phyloP scores from a whole-genome alignment of 2,113 vertebrate genomes.

The Tupaia tana region DNA sequence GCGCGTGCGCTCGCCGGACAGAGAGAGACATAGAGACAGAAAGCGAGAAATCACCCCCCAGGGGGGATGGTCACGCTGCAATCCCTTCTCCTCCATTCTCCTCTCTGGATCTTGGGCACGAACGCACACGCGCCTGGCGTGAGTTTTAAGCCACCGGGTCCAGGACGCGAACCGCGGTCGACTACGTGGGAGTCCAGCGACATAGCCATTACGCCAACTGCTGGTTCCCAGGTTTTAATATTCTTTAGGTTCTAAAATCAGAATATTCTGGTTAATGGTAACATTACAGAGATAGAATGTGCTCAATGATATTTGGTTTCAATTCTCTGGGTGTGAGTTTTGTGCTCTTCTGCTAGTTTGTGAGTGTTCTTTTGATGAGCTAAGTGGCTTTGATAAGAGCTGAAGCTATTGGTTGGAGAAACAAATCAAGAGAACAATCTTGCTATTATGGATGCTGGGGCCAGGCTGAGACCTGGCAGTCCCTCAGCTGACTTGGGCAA shows the following conservation, averaged over 20 bases:
- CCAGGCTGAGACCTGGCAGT: background rate
- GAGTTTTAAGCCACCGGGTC: no score
- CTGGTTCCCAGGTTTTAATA: background rate
- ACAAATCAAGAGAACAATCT: background rate
- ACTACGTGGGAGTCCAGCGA: no score
- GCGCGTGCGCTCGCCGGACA: background rate
- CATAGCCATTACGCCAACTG: background rate
- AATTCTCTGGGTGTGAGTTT: background rate
- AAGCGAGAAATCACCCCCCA: no score
- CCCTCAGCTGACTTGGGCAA: background rate
- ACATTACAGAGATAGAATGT: background rate
- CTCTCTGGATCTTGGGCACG: no score
- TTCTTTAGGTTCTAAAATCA: background rate
- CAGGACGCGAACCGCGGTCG: no score
- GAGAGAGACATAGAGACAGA: no score
- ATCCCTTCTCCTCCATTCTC: no score
- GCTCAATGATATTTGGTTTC: background rate
- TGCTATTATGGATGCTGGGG: background rate
- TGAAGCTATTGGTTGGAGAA: background rate
- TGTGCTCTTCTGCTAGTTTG: background rate
- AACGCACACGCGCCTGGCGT: no score
- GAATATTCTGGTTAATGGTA: background rate
- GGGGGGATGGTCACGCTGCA: no score
- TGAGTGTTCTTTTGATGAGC: background rate
- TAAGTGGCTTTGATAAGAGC: background rate